These are phyloP conservation scores for Dreissena rostriformis DNA, from an alignment of 1,140 invertebrate genomes.

Conservation along the genomic window DNA sequence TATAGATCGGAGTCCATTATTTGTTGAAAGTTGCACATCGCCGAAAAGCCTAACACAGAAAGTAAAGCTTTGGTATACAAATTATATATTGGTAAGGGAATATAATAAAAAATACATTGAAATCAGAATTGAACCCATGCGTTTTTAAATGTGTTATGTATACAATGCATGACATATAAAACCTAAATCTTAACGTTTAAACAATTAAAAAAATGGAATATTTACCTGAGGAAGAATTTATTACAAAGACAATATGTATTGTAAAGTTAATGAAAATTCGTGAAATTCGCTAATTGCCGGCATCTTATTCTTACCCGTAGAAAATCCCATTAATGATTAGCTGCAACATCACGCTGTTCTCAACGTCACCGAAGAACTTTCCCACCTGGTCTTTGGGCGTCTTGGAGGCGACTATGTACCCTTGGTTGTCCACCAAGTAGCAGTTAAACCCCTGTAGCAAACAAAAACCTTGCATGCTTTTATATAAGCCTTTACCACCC, in stretches of 20 bases:
- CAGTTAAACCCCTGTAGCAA: conserved; percentile 60
- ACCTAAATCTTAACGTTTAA: not conserved
- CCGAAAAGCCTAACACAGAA: too few relatives aligned
- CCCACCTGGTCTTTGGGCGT: conserved; percentile 42
- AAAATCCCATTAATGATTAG: conserved; percentile 46
- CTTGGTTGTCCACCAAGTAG: conserved; percentile 68
- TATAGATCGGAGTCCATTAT: too few relatives aligned
- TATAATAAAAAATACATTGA: too few relatives aligned
- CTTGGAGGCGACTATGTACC: conserved; percentile 63
- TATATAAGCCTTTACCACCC: too few relatives aligned
- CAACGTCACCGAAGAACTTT: conserved; percentile 56
- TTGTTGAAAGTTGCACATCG: too few relatives aligned
- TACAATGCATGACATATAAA: not conserved
- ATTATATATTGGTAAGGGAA: too few relatives aligned
- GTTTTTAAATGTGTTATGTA: not conserved
- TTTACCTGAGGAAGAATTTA: not conserved
- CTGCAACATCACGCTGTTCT: conserved; percentile 47
- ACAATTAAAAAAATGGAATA: not conserved
- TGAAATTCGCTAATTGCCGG: not conserved
- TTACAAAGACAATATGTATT: too few relatives aligned
- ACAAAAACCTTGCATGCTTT: not conserved
- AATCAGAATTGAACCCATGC: conserved; percentile 1
- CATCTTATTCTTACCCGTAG: conserved; percentile 28
- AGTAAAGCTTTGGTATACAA: too few relatives aligned
- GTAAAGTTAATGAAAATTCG: not conserved